These are phyloP conservation scores for Eulemur rubriventer DNA, from an alignment of 2,797 vertebrate genomes.

Conservation along the genomic window DNA sequence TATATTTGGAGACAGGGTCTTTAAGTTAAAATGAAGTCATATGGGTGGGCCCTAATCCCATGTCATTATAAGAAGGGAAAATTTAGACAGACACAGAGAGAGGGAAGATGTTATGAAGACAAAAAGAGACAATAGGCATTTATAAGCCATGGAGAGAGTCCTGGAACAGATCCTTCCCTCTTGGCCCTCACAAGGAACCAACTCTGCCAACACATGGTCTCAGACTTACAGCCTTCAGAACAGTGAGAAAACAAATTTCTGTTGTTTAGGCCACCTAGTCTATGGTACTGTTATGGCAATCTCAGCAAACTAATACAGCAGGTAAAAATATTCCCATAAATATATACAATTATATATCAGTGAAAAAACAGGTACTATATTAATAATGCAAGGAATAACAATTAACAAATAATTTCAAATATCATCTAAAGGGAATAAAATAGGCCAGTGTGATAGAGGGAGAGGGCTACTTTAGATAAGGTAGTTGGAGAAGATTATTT, in stretches of 20 bases:
- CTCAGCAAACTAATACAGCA: not conserved
- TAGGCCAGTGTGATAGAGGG: not conserved
- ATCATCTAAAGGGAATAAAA: not conserved
- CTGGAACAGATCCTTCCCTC: not conserved
- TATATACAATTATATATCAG: not conserved
- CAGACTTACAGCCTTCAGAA: not conserved
- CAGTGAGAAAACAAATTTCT: not conserved
- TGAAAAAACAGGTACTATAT: not conserved
- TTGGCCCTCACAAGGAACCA: not conserved
- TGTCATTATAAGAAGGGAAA: conserved; percentile 13
- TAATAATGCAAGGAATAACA: not conserved
- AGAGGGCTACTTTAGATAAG: not conserved
- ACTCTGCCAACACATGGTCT: not conserved
- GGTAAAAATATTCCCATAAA: not conserved
- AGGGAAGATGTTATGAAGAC: not conserved
- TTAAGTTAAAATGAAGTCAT: not conserved
- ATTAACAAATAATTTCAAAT: conserved; percentile 27
- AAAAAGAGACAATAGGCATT: not conserved
- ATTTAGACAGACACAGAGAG: not conserved
- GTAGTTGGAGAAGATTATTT: conserved; percentile 2
- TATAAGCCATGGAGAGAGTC: not conserved
- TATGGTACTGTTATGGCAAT: not conserved
- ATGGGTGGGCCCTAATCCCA: not conserved
- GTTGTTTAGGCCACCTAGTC: not conserved
- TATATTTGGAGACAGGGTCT: not conserved